Evolutionary conservation across 1,140 invertebrate species (phyloP).

Genomic region (Gryon sp.): DNA sequence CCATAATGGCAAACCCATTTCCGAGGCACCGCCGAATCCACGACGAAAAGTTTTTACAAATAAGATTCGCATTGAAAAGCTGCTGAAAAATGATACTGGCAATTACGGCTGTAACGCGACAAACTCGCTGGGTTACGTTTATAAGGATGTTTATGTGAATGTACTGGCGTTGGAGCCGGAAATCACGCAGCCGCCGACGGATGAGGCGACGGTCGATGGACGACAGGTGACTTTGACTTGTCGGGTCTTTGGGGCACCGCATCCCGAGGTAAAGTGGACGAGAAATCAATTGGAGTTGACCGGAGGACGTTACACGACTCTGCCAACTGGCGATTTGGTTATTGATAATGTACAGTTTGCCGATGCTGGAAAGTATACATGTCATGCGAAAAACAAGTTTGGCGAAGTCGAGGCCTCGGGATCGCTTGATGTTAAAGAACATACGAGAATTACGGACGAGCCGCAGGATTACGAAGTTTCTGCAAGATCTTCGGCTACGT

Average conservation of each 20-base stretch:
- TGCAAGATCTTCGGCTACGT: constrained; percentile 93
- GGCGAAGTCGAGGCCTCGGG: constrained; percentile 88
- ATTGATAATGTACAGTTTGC: constrained; percentile 90
- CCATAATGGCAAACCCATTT: constrained; percentile 95
- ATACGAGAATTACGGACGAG: constrained; percentile 90
- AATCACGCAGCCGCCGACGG: constrained; percentile 90
- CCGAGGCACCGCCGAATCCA: constrained; percentile 86
- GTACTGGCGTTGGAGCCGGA: constrained; percentile 95
- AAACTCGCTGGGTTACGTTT: constrained; percentile 98
- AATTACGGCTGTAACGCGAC: constrained; percentile 99
- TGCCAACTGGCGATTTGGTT: constrained; percentile 89
- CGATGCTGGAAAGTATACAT: constrained; percentile 94
- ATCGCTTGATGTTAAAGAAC: constrained; percentile 90
- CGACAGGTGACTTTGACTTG: constrained; percentile 91
- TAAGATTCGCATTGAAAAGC: constrained; percentile 89
- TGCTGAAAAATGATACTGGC: constrained; percentile 94
- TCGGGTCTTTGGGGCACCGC: constrained; percentile 96
- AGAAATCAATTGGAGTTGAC: constrained; percentile 89
- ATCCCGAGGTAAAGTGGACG: constrained; percentile 96
- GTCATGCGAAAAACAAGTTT: constrained; percentile 96
- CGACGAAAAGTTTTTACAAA: constrained; percentile 85
- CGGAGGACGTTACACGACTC: constrained; percentile 88
- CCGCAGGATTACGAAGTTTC: constrained; percentile 95
- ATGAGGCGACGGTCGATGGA: constrained; percentile 91
- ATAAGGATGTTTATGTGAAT: constrained; percentile 98